Percentiles rank a stretch among this genome's conserved stretches.
These are phyloP conservation scores for Marcusenius ussheri DNA, from an alignment of 2,113 vertebrate species.

Conservation along the genomic window DNA sequence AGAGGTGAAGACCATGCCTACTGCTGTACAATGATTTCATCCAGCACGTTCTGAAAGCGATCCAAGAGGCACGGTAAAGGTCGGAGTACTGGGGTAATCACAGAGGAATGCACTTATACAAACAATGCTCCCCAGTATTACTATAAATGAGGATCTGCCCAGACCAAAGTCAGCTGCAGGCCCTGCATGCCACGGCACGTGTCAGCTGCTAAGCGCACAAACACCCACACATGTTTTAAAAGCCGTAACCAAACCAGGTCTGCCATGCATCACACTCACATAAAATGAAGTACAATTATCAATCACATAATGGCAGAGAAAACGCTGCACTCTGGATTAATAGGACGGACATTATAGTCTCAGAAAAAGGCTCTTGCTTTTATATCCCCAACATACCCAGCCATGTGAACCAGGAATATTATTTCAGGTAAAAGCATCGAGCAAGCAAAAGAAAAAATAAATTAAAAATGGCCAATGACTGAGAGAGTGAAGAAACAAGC, in stretches of 20 bases:
- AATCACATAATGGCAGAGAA: neutral
- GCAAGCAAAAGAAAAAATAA: neutral
- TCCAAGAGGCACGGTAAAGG: constrained; percentile 37
- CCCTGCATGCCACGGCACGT: constrained; percentile 38
- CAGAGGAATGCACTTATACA: constrained; percentile 54
- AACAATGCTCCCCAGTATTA: constrained; percentile 50
- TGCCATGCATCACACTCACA: neutral
- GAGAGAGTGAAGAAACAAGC: neutral
- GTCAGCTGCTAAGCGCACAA: constrained; percentile 11
- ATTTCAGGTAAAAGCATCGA: neutral
- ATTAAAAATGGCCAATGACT: neutral
- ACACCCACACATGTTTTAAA: neutral
- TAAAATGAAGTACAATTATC: neutral
- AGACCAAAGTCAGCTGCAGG: constrained; percentile 37
- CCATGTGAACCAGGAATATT: neutral
- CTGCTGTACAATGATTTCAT: neutral
- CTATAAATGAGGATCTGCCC: constrained; percentile 50
- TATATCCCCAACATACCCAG: neutral
- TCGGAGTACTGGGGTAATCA: constrained; percentile 51
- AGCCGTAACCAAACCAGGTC: neutral
- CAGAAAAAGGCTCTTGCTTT: neutral
- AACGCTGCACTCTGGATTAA: neutral
- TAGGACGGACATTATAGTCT: neutral
- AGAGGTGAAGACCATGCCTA: neutral
- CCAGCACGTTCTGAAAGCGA: constrained; percentile 17